Evolutionary conservation across 2,888 invertebrate species (phyloP), one percentile per base, ranked within the genome.

Genomic region (Ornithoptera priamus): DNA sequence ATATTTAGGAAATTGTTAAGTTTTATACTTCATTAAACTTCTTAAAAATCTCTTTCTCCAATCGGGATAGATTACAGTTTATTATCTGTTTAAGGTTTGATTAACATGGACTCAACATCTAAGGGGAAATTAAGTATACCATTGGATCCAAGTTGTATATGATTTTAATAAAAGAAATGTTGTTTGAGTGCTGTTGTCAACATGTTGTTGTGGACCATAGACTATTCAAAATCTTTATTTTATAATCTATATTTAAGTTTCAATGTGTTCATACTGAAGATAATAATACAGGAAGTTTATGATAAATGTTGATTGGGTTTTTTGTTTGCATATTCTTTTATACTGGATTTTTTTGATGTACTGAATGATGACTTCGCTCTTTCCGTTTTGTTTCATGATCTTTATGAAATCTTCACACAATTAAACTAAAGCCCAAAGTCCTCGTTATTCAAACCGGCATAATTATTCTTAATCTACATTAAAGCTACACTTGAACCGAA

Each of bases 381-480:
- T 12, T 46, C 15, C 15, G 46, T 10, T 46, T 46, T 46, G 15
- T 46, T 46, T 46, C 1, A 46, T 46, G 46, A 46, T 46, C 46
- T 46, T 46, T 3, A 46, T 46, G 15, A 15, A 46, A 12, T 46
- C 3, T 30, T 30, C 30, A 15, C 46, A 46, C 15, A 46, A 46
- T 15, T 12, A 2, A 2, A 12, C 15, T 12, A 46, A 15, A 18
- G 36, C 50, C 50, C 18, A 50, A 67, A 70, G 60, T 65, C 69
- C 69, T 62, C 42, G 69, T 70, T 66, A 62, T 56, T 59, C 65
- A 70, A 66, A 20, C 69, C 58, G 62, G 56, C 30, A 6, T 39
- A 58, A 53, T 69, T 24, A 60, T 58, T 68, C 57, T 42, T n/a
- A 42, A 62, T 62, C 42, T 22, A 57, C 62, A 62, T 53, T 42